These are phyloP conservation scores for Lepus timidus DNA, from an alignment of 2,113 vertebrate species.

Conservation along the genomic window DNA sequence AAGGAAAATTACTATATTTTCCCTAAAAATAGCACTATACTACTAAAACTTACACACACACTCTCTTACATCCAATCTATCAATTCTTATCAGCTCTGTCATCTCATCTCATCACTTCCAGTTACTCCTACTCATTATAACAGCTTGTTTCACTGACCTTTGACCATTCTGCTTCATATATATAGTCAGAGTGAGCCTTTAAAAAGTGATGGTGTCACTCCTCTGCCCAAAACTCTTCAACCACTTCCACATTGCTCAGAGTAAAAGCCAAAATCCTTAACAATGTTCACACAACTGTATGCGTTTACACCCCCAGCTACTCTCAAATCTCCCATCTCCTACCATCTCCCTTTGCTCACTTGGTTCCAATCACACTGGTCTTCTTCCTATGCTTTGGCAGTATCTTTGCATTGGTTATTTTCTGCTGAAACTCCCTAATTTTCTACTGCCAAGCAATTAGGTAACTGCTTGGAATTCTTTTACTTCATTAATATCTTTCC, in stretches of 20 bases:
- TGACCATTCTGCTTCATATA: background rate
- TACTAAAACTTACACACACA: background rate
- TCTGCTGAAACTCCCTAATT: conserved; percentile 28
- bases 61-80: background rate
- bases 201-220: conserved; percentile 14
- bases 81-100: background rate
- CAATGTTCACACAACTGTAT: background rate
- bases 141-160: background rate
- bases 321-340: background rate
- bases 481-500: background rate
- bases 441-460: background rate
- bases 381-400: background rate
- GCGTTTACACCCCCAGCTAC: background rate
- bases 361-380: background rate
- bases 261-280: conserved; percentile 26
- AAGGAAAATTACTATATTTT: background rate
- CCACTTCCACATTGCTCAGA: background rate
- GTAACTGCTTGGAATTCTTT: conserved; percentile 2
- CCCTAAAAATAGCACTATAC: background rate
- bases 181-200: background rate
- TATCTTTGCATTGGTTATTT: conserved; percentile 7
- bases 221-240: conserved; percentile 17
- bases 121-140: background rate
- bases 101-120: background rate
- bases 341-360: background rate